Evolutionary conservation across 1,140 invertebrate genomes (phyloP).

Genomic region (Lamellibrachia luymesi): DNA sequence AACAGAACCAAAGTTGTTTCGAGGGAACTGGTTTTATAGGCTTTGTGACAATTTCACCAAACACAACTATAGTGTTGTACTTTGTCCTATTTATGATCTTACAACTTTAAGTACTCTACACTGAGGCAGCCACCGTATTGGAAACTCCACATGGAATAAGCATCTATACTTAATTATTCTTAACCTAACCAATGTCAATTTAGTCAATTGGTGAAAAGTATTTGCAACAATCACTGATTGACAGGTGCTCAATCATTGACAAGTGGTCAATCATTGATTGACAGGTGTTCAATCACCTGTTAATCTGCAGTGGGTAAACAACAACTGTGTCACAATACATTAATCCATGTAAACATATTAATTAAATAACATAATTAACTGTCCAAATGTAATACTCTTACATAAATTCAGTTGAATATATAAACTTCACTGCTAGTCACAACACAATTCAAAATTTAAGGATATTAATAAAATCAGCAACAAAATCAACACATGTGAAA

Average conservation of each 20-base stretch:
- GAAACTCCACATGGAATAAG: not conserved
- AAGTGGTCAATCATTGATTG: not conserved
- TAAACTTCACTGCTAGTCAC: not conserved
- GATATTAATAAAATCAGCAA: not conserved
- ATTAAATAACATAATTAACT: not conserved
- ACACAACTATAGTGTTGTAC: not conserved
- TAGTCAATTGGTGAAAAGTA: not conserved
- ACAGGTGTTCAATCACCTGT: not conserved
- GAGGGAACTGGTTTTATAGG: no score
- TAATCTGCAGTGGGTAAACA: not conserved
- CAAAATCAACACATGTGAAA: not conserved
- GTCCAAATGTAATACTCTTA: not conserved
- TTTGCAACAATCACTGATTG: not conserved
- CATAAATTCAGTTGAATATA: not conserved
- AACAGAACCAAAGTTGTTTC: no score
- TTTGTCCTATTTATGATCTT: not conserved
- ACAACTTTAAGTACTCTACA: not conserved
- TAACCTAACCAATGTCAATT: not conserved
- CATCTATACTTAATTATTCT: not conserved
- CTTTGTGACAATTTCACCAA: not conserved
- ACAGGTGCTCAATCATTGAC: not conserved
- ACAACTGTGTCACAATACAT: not conserved
- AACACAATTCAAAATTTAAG: not conserved
- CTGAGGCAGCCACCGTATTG: not conserved
- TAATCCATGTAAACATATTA: conserved; percentile 1